These are phyloP conservation scores for Catharus fuscescens DNA, from an alignment of 2,113 vertebrate species.

Conservation along the genomic window DNA sequence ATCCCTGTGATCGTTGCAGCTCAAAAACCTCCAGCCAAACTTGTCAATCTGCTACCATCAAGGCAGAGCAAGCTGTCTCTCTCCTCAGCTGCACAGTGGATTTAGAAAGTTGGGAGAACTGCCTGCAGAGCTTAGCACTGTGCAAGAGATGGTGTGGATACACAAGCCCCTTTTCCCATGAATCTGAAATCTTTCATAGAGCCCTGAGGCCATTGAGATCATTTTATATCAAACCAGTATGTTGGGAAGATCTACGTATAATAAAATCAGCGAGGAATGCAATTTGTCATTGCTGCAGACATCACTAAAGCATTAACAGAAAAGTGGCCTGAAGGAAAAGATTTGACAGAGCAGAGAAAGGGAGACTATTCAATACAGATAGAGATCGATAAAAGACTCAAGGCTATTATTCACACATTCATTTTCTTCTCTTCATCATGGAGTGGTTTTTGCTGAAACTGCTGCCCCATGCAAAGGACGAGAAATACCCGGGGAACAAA, in stretches of 20 bases:
- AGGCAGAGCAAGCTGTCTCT: not conserved
- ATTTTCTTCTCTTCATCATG: not conserved
- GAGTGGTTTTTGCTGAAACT: not conserved
- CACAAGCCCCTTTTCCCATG: not conserved
- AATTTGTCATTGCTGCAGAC: not conserved
- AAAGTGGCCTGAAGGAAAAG: not conserved
- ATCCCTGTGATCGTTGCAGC: not conserved
- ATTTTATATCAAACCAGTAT: not conserved
- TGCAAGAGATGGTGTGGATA: not conserved
- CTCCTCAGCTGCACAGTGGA: not conserved
- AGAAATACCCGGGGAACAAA: accelerated
- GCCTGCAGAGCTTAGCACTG: not conserved
- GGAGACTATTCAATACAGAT: not conserved
- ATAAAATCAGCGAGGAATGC: not conserved
- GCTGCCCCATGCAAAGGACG: accelerated
- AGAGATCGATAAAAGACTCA: not conserved
- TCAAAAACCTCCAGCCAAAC: not conserved
- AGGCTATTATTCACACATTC: not conserved
- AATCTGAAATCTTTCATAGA: not conserved
- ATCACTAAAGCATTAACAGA: not conserved
- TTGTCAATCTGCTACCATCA: not conserved
- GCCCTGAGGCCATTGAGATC: not conserved
- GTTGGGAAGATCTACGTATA: not conserved
- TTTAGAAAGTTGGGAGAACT: not conserved
- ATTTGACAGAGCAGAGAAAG: not conserved